Base-by-base conservation (phyloP, 2,888 invertebrate genomes). In the Stramonita haemastoma region DNA sequence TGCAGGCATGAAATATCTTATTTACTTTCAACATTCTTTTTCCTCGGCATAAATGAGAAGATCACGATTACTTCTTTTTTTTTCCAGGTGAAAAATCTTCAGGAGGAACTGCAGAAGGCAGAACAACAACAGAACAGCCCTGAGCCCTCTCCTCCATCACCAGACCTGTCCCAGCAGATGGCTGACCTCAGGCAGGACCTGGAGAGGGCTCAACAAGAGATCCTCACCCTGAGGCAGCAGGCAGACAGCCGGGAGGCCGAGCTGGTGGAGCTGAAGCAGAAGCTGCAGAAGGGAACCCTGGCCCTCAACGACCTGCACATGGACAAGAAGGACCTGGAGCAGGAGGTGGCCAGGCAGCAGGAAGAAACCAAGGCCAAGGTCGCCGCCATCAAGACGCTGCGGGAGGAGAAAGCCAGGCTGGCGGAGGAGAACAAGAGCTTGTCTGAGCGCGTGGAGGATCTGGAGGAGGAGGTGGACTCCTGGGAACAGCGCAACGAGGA, bases 271-370 rank as follows among this genome's bases (percentile, higher is more conserved):
- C 86, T 95, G 92, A 94, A 92, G 89, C 92, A 91, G 70, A 94
- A 95, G 88, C 88, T 94, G 79, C 91, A 92, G 81, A 92, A 93
- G 26, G 93, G 93, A 88, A 94, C 94, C 17, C 87, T 93, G 89
- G 93, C 94, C 29, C 90, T 95, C 22, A 95, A 95, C 92, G 93
- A 95, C 86, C 90, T 95, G 11, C 95, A 95, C 90, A 95, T 95
- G 95, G 95, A 95, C 90, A 94, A 94, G 79, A 92, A 94, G 88
- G 95, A 95, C 79, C 90, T 94, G 57, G 89, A 92, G 87, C 92
- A 93, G 19, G 91, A 92, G 36, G 87, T 94, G 66, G 89, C 87
- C 46, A 89, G 90, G 70, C 89, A 90, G 32, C 91, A 93, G 90
- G 91, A 92, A 81, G 92, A 93, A 57, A 66, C 92, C 15, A 90